Conservation (phyloP, 2,888 invertebrate genomes). For the Trilocha varians region DNA sequence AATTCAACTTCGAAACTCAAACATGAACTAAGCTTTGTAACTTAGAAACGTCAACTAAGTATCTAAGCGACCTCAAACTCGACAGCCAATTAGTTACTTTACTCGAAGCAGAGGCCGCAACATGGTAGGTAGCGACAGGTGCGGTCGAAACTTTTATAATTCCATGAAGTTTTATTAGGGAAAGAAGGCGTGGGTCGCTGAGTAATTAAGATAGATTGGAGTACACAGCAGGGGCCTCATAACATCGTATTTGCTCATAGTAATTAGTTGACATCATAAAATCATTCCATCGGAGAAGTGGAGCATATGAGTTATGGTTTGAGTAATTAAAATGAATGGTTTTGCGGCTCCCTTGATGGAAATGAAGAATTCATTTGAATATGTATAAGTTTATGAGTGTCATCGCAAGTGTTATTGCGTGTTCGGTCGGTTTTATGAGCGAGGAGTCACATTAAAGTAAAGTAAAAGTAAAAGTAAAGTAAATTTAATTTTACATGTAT, state of each 20-base stretch:
- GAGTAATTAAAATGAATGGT: background rate
- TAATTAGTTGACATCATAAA: constrained; percentile 2
- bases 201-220: constrained; percentile 8
- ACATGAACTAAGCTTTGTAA: background rate
- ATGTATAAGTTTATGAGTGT: too few relatives aligned
- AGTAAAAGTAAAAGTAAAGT: too few relatives aligned
- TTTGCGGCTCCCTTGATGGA: background rate
- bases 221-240: background rate
- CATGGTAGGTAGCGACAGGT: constrained; percentile 17
- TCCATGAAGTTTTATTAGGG: constrained; percentile 20
- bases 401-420: too few relatives aligned
- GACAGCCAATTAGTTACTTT: constrained; percentile 18
- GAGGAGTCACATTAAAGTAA: too few relatives aligned
- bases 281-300: background rate
- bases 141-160: constrained; percentile 25
- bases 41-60: constrained; percentile 2
- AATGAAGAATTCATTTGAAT: background rate
- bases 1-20: too few relatives aligned
- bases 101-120: constrained; percentile 11
- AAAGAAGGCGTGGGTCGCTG: constrained; percentile 1
- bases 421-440: too few relatives aligned
- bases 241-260: background rate
- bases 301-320: constrained; percentile 7
- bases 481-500: too few relatives aligned
- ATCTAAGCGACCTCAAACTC: constrained; percentile 3